phyloP scores from a whole-genome alignment of 1,140 invertebrate species.

The Drosophila pachea region DNA sequence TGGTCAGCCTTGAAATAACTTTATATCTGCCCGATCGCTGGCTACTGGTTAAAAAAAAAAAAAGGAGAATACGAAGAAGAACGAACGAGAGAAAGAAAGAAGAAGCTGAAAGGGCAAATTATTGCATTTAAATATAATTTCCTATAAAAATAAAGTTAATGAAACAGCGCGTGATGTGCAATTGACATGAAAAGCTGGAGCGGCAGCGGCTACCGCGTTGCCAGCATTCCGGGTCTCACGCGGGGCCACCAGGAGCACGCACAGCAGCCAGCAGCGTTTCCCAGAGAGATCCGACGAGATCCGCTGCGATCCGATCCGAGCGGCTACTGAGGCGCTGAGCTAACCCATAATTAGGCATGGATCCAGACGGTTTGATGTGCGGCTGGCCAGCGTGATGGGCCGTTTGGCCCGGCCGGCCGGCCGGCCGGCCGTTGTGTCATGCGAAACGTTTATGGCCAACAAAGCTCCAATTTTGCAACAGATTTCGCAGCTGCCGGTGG shows the following conservation, averaged over 20 bases:
- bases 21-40: neutral
- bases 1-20: constrained; percentile 56
- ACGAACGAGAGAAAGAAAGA: too few species aligned
- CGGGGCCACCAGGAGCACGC: neutral
- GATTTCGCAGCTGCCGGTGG: constrained; percentile 49
- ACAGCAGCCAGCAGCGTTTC: neutral
- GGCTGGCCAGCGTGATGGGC: too few species aligned
- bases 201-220: constrained; percentile 17
- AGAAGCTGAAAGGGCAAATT: constrained; percentile 41
- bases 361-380: neutral
- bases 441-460: constrained; percentile 66
- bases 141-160: constrained; percentile 69
- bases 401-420: too few species aligned
- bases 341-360: constrained; percentile 65
- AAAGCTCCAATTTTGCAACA: constrained; percentile 56
- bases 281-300: neutral
- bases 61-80: too few species aligned
- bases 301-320: neutral
- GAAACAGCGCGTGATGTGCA: constrained; percentile 66
- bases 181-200: constrained; percentile 62
- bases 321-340: neutral
- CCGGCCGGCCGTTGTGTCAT: constrained; percentile 36
- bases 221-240: constrained; percentile 12
- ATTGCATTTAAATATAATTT: constrained; percentile 74
- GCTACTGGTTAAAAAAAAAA: constrained; percentile 11